Conservation (phyloP, 2,797 vertebrate genomes). For the Cyclopterus lumpus region DNA sequence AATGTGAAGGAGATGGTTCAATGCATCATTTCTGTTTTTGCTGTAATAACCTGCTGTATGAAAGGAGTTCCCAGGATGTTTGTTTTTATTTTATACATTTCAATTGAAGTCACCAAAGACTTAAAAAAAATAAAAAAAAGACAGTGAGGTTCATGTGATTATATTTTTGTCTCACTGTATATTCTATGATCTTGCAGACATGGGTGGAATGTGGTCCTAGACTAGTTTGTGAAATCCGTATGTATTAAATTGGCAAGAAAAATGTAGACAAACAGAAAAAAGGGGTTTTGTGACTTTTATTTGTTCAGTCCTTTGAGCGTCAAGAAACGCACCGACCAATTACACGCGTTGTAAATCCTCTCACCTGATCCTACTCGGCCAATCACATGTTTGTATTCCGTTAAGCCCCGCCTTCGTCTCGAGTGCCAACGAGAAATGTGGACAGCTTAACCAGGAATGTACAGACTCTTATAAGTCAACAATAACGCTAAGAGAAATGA, state of each 20-base stretch:
- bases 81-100: slow-evolving; percentile 56
- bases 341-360: too few relatives aligned
- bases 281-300: slow-evolving; percentile 24
- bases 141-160: neutral
- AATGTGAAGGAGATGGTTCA: slow-evolving; percentile 47
- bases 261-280: slow-evolving; percentile 7
- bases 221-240: slow-evolving; percentile 41
- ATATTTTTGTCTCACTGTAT: slow-evolving; percentile 34
- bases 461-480: too few relatives aligned
- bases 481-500: too few relatives aligned
- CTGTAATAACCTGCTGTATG: slow-evolving; percentile 39
- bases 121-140: slow-evolving; percentile 22
- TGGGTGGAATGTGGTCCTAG: slow-evolving; percentile 15
- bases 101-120: slow-evolving; percentile 49
- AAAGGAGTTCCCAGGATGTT: slow-evolving; percentile 13
- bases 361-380: too few relatives aligned
- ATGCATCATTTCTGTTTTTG: slow-evolving; percentile 29
- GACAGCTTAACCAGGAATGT: too few relatives aligned
- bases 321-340: neutral
- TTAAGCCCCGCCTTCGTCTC: too few relatives aligned
- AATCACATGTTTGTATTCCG: too few relatives aligned
- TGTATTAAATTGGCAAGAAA: slow-evolving; percentile 52
- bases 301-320: neutral
- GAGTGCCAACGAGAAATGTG: too few relatives aligned
- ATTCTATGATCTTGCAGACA: slow-evolving; percentile 26